phyloP scores from a whole-genome alignment of 2,797 vertebrate genomes.

The Cichlasoma orientale region DNA sequence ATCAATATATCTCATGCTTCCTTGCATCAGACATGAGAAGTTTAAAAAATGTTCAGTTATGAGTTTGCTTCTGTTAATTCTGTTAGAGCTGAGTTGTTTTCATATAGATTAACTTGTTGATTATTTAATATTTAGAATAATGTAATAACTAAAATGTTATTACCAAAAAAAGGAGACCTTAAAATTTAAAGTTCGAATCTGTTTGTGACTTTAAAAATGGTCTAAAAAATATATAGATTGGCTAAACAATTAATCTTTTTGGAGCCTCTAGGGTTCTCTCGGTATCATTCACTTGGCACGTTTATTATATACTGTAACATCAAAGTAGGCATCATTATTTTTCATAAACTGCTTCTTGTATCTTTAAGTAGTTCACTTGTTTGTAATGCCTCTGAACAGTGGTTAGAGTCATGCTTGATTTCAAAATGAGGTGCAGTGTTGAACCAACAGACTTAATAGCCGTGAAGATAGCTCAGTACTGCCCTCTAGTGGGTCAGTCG shows the following conservation, averaged over 20 bases:
- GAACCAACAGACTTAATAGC: background rate
- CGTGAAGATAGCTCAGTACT: constrained; percentile 54
- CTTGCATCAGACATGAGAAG: background rate
- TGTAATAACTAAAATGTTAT: background rate
- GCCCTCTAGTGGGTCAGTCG: constrained; percentile 60
- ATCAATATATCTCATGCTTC: too few species aligned
- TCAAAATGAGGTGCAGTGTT: background rate
- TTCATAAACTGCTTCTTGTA: background rate
- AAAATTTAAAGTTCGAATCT: background rate
- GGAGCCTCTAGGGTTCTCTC: background rate
- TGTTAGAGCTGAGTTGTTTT: background rate
- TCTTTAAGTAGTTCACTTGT: background rate
- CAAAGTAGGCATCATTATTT: background rate
- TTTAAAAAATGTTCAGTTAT: background rate
- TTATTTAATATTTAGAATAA: background rate
- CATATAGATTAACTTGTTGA: background rate
- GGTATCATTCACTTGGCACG: background rate
- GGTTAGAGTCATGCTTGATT: background rate
- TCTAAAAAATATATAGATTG: background rate
- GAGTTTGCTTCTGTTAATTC: background rate
- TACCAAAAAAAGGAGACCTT: background rate
- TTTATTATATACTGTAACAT: background rate
- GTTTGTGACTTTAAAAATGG: background rate
- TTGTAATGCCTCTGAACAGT: background rate
- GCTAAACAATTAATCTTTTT: background rate